A percentile compares a stretch with the other conserved stretches of the same genome.
phyloP scores from a whole-genome alignment of 2,113 vertebrate species.

The Alouatta palliata region DNA sequence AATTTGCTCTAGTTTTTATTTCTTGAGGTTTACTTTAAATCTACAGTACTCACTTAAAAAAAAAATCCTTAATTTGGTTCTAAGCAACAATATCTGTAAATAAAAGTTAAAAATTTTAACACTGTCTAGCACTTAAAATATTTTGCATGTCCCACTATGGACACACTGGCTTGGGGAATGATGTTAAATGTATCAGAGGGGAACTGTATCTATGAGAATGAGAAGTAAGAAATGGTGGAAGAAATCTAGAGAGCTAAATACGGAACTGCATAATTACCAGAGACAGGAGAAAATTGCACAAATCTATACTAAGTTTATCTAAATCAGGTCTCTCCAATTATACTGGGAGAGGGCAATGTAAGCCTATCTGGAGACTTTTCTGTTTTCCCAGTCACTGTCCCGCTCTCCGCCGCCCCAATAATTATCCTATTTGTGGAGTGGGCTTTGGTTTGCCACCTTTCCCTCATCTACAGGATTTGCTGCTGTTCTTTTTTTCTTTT shows the following conservation, averaged over 20 bases:
- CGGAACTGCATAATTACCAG: slow-evolving; percentile 27
- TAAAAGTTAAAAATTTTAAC: neutral
- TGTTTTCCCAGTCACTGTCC: too few relatives aligned
- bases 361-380: slow-evolving; percentile 15
- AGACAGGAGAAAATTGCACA: slow-evolving; percentile 31
- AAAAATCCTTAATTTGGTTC: neutral
- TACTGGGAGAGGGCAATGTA: neutral
- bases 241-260: slow-evolving; percentile 13
- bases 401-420: too few relatives aligned
- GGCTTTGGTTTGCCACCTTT: neutral
- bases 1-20: neutral
- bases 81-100: slow-evolving; percentile 3
- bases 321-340: slow-evolving; percentile 19
- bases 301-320: slow-evolving; percentile 24
- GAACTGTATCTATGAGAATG: slow-evolving; percentile 5
- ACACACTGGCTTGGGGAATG: neutral
- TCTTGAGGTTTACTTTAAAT: neutral
- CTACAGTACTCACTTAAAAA: neutral
- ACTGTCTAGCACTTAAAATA: neutral
- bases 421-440: neutral
- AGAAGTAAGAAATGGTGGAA: slow-evolving; percentile 25
- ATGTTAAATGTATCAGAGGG: neutral
- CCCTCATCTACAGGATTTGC: neutral
- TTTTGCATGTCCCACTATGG: neutral
- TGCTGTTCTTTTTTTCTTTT: neutral